Evolutionary conservation across 2,797 vertebrate species (phyloP).

Genomic region (Pteropus rufus): DNA sequence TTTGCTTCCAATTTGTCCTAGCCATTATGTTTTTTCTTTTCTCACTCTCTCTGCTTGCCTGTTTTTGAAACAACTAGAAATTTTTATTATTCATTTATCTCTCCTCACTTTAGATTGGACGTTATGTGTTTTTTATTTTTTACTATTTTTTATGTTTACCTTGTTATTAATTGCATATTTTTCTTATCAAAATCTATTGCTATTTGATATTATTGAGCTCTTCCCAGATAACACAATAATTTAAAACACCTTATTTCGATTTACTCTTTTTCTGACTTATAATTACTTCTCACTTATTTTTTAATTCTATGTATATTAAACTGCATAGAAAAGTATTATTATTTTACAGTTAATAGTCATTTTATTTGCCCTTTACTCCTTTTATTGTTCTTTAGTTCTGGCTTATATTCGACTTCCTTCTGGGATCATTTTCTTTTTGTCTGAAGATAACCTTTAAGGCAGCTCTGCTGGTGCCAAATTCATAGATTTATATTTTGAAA

Average conservation of each 20-base stretch:
- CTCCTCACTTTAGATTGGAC: neutral
- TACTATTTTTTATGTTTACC: neutral
- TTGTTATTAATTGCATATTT: neutral
- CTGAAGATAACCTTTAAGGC: neutral
- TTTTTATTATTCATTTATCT: neutral
- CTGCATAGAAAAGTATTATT: neutral
- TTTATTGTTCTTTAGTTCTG: neutral
- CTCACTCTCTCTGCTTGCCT: neutral
- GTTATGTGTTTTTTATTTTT: neutral
- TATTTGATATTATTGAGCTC: neutral
- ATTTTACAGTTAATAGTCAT: neutral
- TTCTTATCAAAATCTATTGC: neutral
- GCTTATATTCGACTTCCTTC: neutral
- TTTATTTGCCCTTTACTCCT: neutral
- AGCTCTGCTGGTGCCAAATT: neutral
- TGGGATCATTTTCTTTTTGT: neutral
- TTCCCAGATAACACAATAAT: neutral
- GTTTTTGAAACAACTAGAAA: neutral
- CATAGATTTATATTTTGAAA: neutral
- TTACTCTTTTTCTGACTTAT: neutral
- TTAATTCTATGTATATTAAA: neutral
- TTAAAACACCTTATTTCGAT: neutral
- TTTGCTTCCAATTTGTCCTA: neutral
- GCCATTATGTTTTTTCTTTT: neutral
- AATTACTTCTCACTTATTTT: neutral